Evolutionary conservation across 2,113 vertebrate species (phyloP), one percentile per base, ranked within the genome.

Genomic region (Glareola pratincola): DNA sequence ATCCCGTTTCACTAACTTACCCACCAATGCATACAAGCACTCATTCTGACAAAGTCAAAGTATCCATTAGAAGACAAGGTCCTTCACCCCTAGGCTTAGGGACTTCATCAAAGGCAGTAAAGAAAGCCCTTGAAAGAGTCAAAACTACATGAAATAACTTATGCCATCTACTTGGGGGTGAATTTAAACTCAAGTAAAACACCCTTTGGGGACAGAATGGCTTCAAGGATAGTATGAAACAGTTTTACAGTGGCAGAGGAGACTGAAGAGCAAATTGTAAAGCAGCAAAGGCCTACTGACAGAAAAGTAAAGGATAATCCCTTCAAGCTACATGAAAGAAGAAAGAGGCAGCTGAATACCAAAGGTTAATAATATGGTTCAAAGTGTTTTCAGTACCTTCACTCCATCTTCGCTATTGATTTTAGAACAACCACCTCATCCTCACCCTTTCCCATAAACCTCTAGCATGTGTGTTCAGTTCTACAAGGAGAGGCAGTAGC

Each of bases 381-480:
- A 48, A 43, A 59, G 20, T 2, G 8, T 0, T 10, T 62, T 30
- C 56, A n/a, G n/a, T 24, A 20, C n/a, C 39, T 41, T 76, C 12
- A 14, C 9, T 59, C 19, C 41, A 57, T 21, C n/a, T 53, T 63
- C n/a, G 63, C 21, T 50, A 34, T 1, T 1, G 7, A 37, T 78
- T 90, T 86, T 23, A 76, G 57, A 88, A 68, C 16, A 50, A 39
- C 8, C 29, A 64, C 14, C 5, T 77, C 68, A 43, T 27, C 8
- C 9, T 73, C 1, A 3, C 12, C 34, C 16, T 64, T 54, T 43
- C 21, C 32, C 23, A 5, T 53, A 63, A 68, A 39, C 4, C 18
- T 45, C 37, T 29, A 32, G 32, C 4, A 29, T 3, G 0, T 12
- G 7, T 4, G 3, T 24, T 67, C 51, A 4, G 11, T 41, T 50